Evolutionary conservation across 2,888 invertebrate genomes (phyloP).

Genomic region (Netelia inedita): DNA sequence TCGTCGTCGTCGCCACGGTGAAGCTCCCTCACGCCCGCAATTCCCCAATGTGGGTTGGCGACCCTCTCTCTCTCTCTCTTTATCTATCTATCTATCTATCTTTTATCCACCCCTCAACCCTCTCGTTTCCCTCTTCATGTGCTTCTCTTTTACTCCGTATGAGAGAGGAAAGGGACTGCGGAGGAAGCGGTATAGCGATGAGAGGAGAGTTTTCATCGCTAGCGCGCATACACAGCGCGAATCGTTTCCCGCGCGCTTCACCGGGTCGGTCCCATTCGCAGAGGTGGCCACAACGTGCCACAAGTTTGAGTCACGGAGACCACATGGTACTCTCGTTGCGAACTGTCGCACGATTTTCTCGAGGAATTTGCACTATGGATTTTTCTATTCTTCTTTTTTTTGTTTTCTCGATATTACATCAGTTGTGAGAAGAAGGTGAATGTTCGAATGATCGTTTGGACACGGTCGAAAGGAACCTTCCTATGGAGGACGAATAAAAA

Average conservation of each 20-base stretch:
- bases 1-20: neutral
- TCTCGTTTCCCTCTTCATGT: neutral
- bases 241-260: neutral
- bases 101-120: neutral
- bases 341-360: neutral
- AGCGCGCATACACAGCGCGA: neutral
- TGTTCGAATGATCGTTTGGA: too few relatives aligned
- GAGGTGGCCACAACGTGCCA: slow-evolving; percentile 44
- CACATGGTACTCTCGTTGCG: neutral
- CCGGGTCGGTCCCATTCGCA: slow-evolving; percentile 21
- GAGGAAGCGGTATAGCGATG: slow-evolving; percentile 31
- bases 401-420: neutral
- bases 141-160: neutral
- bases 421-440: too few relatives aligned
- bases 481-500: too few relatives aligned
- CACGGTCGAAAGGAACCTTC: too few relatives aligned
- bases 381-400: neutral
- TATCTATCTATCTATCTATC: neutral
- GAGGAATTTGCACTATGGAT: neutral
- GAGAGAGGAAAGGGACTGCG: slow-evolving; percentile 14
- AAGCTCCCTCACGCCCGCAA: slow-evolving; percentile 29
- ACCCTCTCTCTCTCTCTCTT: slow-evolving; percentile 1
- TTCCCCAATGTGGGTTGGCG: slow-evolving; percentile 50
- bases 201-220: slow-evolving; percentile 46
- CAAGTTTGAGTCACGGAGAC: slow-evolving; percentile 52